Conservation (phyloP, 2,888 invertebrate species). For the Cremastinae sp. region DNA sequence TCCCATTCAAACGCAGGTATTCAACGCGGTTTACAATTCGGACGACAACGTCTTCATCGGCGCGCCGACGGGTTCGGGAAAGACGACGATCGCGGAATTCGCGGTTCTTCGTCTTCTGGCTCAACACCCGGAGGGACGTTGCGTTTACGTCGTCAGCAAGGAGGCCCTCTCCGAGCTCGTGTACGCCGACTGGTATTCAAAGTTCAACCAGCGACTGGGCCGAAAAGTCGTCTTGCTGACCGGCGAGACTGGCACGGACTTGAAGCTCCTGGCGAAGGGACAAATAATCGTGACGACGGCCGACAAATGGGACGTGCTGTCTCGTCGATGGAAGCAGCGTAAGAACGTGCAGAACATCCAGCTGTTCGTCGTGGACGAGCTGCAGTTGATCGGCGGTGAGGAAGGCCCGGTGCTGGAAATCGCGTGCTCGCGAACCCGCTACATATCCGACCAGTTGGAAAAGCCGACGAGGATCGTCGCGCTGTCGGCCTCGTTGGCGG, state of each 20-base stretch:
- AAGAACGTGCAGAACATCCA: slow-evolving; percentile 99
- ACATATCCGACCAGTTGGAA: slow-evolving; percentile 97
- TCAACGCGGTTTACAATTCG: slow-evolving; percentile 98
- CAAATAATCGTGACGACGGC: slow-evolving; percentile 98
- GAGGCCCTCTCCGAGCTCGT: slow-evolving; percentile 95
- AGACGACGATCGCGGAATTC: slow-evolving; percentile 97
- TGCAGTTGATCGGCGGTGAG: slow-evolving; percentile 94
- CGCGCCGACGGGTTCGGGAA: slow-evolving; percentile 95
- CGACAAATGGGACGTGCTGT: slow-evolving; percentile 99
- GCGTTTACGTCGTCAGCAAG: slow-evolving; percentile 96
- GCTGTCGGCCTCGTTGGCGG: slow-evolving; percentile 94
- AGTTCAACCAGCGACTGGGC: slow-evolving; percentile 90
- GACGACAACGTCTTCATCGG: slow-evolving; percentile 99
- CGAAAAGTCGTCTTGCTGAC: slow-evolving; percentile 95
- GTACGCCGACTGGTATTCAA: slow-evolving; percentile 95
- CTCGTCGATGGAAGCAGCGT: slow-evolving; percentile 98
- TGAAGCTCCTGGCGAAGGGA: slow-evolving; percentile 95
- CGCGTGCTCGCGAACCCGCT: slow-evolving; percentile 92
- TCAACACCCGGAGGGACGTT: slow-evolving; percentile 88
- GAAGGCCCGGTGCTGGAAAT: slow-evolving; percentile 97
- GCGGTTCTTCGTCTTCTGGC: slow-evolving; percentile 94
- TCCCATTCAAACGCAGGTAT: slow-evolving; percentile 98
- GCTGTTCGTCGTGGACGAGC: slow-evolving; percentile 97
- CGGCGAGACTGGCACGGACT: slow-evolving; percentile 98
- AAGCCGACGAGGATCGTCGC: slow-evolving; percentile 95